phyloP scores from a whole-genome alignment of 2,888 invertebrate genomes.

The Pseudanteris insignis region DNA sequence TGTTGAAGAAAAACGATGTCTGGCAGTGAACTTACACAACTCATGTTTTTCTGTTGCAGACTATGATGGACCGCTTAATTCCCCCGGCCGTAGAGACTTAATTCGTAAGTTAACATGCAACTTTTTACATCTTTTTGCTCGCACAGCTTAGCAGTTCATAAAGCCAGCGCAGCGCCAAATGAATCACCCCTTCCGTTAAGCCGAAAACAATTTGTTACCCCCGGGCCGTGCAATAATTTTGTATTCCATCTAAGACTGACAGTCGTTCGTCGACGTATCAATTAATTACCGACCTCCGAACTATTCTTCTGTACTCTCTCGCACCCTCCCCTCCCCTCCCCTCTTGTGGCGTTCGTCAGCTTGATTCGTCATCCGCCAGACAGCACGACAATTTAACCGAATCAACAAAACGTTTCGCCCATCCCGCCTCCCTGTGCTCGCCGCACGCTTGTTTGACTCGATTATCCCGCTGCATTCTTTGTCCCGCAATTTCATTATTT shows the following conservation, averaged over 20 bases:
- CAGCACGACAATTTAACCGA: constrained; percentile 33
- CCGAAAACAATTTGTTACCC: constrained; percentile 17
- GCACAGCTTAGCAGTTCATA: constrained; percentile 7
- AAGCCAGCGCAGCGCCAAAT: constrained; percentile 20
- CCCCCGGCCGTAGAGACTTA: constrained; percentile 7
- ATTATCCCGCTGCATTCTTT: constrained; percentile 27
- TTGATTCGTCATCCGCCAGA: constrained; percentile 34
- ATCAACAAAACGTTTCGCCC: constrained; percentile 39
- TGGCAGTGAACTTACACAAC: too few species aligned
- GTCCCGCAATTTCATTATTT: constrained; percentile 26
- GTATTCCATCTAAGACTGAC: constrained; percentile 18
- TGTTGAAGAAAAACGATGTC: too few species aligned
- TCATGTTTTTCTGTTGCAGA: constrained; percentile 8
- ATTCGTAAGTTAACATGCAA: constrained; percentile 25
- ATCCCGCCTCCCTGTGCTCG: constrained; percentile 9
- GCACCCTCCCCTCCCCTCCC: too few species aligned
- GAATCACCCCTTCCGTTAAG: constrained; percentile 31
- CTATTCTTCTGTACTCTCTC: constrained; percentile 11
- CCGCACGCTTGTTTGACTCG: constrained; percentile 20
- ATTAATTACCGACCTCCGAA: constrained; percentile 30
- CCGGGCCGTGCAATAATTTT: constrained; percentile 25
- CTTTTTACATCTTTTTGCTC: constrained; percentile 10
- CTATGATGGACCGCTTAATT: constrained; percentile 12
- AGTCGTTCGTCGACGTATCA: constrained; percentile 20
- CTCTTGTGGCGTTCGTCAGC: too few species aligned